phyloP scores from a whole-genome alignment of 2,888 invertebrate species.

The Heliconius ismenius region DNA sequence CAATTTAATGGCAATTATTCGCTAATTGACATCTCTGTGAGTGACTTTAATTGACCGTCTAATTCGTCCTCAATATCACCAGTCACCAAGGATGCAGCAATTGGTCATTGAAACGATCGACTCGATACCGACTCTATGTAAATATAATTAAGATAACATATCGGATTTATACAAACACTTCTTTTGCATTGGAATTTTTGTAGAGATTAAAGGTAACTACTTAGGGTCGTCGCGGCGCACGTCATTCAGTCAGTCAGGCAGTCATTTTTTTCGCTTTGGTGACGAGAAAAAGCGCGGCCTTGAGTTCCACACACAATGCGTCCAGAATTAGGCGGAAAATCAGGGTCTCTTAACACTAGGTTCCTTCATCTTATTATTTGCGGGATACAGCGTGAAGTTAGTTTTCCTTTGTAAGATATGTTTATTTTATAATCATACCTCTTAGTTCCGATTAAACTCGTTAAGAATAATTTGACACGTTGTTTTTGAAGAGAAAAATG shows the following conservation, averaged over 20 bases:
- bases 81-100: background rate
- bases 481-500: no score
- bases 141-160: constrained; percentile 30
- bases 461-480: no score
- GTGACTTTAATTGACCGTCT: background rate
- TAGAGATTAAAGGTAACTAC: background rate
- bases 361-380: background rate
- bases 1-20: background rate
- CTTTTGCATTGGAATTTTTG: constrained; percentile 1
- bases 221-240: background rate
- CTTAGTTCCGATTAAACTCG: no score
- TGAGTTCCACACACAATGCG: background rate
- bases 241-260: no score
- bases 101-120: background rate
- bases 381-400: background rate
- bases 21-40: background rate
- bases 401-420: no score
- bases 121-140: constrained; percentile 22
- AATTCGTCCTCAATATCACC: background rate
- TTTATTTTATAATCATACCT: no score
- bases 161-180: constrained; percentile 7
- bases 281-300: background rate
- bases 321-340: background rate
- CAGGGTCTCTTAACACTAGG: background rate
- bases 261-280: no score